Base-by-base conservation (phyloP, 2,888 invertebrate species). In the Zygogramma bicolorata region DNA sequence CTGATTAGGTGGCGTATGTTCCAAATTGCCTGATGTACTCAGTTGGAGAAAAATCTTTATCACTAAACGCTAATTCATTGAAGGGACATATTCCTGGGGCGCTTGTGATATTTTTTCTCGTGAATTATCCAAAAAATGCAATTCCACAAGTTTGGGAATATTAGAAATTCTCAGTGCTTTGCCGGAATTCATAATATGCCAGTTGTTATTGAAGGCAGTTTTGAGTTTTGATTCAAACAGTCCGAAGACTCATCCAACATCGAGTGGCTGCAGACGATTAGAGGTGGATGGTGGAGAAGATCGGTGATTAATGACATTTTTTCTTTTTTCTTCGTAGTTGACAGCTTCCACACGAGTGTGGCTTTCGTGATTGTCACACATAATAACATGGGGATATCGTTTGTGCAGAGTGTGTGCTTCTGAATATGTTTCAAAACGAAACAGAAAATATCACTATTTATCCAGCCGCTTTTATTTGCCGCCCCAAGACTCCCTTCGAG, bases 41-140 rank as follows among this genome's bases (percentile, higher is more conserved):
- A 31, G 31, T 31, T 31, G 31, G 18, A 42, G 6, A 10, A 42
- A 18, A 42, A 42, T 42, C 42, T 18, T 6, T n/a, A n/a, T 42
- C 42, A 42, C 18, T 42, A n/a, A 42, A 15, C n/a, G 18, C 71
- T 27, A 73, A 15, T 73, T 72, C 58, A 71, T 82, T 82, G 15
- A 81, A 76, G 22, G 83, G 84, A 79, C 79, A 83, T 67, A 84
- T 80, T 20, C 82, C 84, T 15, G 81, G 74, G 59, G 78, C 81
- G 77, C 80, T 81, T 65, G 74, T 83, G 8, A 85, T 85, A 77
- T 85, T 85, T 65, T 75, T 83, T 0, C 68, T 70, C 8, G 72
- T 82, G 46, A 85, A 85, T 25, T 83, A 79, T 60, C 81, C 71
- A 20, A 6, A 46, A 40, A 25, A 57, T 25, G 42, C 5, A 15